These are phyloP conservation scores for Caenorhabditis drosophilae DNA, from an alignment of 2,888 invertebrate genomes.

Conservation along the genomic window DNA sequence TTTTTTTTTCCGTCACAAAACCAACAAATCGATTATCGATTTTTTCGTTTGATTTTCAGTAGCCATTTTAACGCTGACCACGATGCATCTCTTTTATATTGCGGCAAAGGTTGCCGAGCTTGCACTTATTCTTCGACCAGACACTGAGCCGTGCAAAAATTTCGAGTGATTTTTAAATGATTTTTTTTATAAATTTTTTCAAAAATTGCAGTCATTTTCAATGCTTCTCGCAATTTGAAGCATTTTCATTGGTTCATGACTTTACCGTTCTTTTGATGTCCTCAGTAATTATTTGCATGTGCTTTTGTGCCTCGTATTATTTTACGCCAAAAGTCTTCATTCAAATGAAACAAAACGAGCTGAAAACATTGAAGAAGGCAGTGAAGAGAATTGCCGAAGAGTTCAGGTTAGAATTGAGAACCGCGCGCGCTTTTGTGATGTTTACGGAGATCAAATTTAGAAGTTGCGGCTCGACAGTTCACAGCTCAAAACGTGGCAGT, in stretches of 20 bases:
- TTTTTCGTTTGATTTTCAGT: no score
- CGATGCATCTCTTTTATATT: no score
- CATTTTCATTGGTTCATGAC: neutral
- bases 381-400: neutral
- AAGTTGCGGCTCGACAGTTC: neutral
- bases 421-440: no score
- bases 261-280: neutral
- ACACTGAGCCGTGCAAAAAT: neutral
- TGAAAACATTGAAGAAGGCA: neutral
- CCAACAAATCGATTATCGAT: no score
- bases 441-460: no score
- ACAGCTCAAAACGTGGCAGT: neutral
- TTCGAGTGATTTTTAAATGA: neutral
- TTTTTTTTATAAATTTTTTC: neutral
- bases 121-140: neutral
- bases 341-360: neutral
- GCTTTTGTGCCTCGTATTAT: neutral
- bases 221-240: neutral
- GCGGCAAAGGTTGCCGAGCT: no score
- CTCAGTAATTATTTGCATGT: neutral
- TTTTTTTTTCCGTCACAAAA: no score
- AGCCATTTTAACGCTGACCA: no score
- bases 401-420: no score
- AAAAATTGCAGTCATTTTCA: constrained; percentile 1
- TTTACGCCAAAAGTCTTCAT: neutral